These are phyloP conservation scores for Scaptomyza montana DNA, from an alignment of 1,140 invertebrate genomes.

Conservation along the genomic window DNA sequence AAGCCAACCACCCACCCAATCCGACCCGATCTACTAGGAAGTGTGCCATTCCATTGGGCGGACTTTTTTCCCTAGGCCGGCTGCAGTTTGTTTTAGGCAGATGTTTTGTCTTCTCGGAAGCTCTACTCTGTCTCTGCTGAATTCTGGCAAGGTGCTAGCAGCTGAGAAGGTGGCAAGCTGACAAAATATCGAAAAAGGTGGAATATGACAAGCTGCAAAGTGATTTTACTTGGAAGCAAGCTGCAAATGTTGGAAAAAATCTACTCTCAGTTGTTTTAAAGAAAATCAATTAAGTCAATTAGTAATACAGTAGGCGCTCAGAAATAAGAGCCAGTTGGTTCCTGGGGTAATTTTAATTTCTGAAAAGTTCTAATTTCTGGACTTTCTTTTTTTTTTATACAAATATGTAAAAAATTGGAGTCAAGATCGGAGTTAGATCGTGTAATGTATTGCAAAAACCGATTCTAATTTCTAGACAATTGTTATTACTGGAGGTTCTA, in stretches of 20 bases:
- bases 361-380: no score
- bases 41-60: slow-evolving; percentile 56
- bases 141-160: slow-evolving; percentile 38
- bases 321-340: no score
- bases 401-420: no score
- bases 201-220: slow-evolving; percentile 62
- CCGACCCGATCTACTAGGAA: slow-evolving; percentile 56
- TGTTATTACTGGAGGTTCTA: no score
- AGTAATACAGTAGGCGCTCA: no score
- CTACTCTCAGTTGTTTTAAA: background rate
- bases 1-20: slow-evolving; percentile 32
- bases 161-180: slow-evolving; percentile 26
- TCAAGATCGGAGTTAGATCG: no score
- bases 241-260: slow-evolving; percentile 49
- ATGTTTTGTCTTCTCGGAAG: slow-evolving; percentile 69
- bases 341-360: no score
- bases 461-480: no score
- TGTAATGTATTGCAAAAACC: no score
- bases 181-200: slow-evolving; percentile 56
- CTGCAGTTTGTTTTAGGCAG: slow-evolving; percentile 51
- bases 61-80: slow-evolving; percentile 54
- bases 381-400: no score
- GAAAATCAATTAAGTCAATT: background rate
- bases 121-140: slow-evolving; percentile 17
- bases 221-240: slow-evolving; percentile 65